Base-by-base conservation (phyloP, 2,888 invertebrate species). In the Exocentrus adspersus region DNA sequence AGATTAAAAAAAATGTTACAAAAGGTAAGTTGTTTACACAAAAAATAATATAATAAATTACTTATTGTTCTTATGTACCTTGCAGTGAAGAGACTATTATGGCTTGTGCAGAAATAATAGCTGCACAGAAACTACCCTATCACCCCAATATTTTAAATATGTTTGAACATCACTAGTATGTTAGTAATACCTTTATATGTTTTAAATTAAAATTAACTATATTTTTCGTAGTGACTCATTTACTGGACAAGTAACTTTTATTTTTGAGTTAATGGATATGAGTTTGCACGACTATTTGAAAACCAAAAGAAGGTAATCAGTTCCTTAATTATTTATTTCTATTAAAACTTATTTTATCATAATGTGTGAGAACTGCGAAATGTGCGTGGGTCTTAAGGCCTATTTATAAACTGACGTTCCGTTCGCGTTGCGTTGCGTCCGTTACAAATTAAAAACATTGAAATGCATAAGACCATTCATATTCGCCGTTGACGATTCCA, bases 181-280 rank as follows among this genome's bases (percentile, higher is more conserved):
- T 85, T 67, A 58, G 64, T 60, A 62, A 70, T 21, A 1, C 30
- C 51, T 60, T 60, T 14, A 60, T 60, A 43, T 58, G 52, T 43
- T 64, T 32, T 67, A 56, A 57, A 52, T 53, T 50, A 65, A 66
- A 62, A 65, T 65, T 65, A 59, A 61, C 45, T 50, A 60, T 57
- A 51, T 32, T 21, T 56, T 32, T 67, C 62, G 60, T 76, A 89
- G 89, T 79, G 88, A 89, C 77, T 84, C 86, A 42, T 79, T 84
- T 54, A 82, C 85, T 16, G 88, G 89, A 24, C 85, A 85, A 71
- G 82, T 89, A 45, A 86, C 86, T 16, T 83, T 90, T 59, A 85
- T 90, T 53, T 89, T 89, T 75, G 89, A 90, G 76, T 78, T 90
- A 51, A 89, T 90, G 89, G 89, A 90, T 72, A 87, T 89, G 87